phyloP scores from a whole-genome alignment of 2,113 vertebrate species.

The Pyxicephalus adspersus region DNA sequence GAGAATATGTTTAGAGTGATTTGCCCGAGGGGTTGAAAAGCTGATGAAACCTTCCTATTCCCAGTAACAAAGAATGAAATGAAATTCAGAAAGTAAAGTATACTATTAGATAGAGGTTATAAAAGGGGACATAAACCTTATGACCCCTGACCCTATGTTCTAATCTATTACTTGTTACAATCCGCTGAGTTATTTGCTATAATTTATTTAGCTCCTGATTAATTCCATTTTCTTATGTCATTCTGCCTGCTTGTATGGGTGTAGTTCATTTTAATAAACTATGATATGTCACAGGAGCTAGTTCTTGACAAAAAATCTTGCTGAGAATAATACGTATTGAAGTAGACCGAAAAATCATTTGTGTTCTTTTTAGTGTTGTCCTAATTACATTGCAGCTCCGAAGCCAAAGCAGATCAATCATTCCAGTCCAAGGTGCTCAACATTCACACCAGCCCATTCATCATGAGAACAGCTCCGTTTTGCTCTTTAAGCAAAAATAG shows the following conservation, averaged over 20 bases:
- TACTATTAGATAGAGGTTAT: constrained; percentile 33
- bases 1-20: constrained; percentile 28
- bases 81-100: constrained; percentile 51
- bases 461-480: constrained; percentile 16
- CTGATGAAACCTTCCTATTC: constrained; percentile 47
- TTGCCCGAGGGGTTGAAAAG: constrained; percentile 41
- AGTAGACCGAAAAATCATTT: background rate
- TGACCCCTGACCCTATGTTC: constrained; percentile 19
- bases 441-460: constrained; percentile 24
- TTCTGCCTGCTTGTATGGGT: background rate
- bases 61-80: constrained; percentile 19
- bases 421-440: constrained; percentile 21
- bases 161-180: constrained; percentile 17
- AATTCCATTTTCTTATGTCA: constrained; percentile 30
- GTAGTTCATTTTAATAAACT: constrained; percentile 31
- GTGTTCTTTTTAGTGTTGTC: constrained; percentile 11
- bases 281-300: background rate
- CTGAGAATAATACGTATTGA: constrained; percentile 4
- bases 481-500: constrained; percentile 36
- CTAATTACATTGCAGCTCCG: constrained; percentile 22
- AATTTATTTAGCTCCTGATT: constrained; percentile 35
- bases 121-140: constrained; percentile 31
- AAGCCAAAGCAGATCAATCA: constrained; percentile 43
- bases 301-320: constrained; percentile 3
- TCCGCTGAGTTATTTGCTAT: constrained; percentile 11